Evolutionary conservation across 1,140 invertebrate genomes (phyloP).

Genomic region (Octopus bimaculoides): DNA sequence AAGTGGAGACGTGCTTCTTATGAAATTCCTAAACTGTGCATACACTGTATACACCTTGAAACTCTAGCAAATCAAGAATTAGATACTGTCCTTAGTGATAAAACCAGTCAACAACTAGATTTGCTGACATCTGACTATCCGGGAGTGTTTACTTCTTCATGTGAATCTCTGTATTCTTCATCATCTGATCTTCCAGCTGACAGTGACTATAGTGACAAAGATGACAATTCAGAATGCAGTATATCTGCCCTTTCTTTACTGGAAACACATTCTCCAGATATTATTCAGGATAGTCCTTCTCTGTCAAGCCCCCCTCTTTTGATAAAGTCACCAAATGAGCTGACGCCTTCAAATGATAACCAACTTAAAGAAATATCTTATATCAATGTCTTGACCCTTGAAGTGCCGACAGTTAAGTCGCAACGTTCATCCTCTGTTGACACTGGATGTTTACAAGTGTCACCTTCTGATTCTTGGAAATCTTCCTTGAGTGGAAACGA

Average conservation of each 20-base stretch:
- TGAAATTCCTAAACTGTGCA: constrained; percentile 49
- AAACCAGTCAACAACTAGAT: background rate
- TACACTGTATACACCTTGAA: constrained; percentile 55
- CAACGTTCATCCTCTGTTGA: constrained; percentile 51
- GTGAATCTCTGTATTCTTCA: constrained; percentile 4
- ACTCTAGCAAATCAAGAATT: constrained; percentile 44
- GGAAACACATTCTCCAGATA: background rate
- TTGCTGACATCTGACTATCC: background rate
- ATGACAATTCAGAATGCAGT: background rate
- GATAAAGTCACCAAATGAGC: background rate
- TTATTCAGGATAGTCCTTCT: background rate
- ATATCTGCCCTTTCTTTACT: background rate
- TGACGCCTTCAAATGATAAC: background rate
- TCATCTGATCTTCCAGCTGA: background rate
- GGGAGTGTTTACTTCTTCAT: background rate
- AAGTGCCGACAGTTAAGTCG: constrained; percentile 47
- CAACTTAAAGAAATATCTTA: constrained; percentile 15
- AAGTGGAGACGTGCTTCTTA: constrained; percentile 38
- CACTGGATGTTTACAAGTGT: constrained; percentile 33
- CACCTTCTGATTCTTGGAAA: constrained; percentile 22
- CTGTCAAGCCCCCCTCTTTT: background rate
- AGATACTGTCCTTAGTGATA: background rate
- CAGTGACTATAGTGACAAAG: background rate
- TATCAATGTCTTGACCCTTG: constrained; percentile 45
- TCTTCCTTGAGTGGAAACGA: constrained; percentile 24